phyloP scores from a whole-genome alignment of 1,140 invertebrate species.

The Harlomillsia oculata region DNA sequence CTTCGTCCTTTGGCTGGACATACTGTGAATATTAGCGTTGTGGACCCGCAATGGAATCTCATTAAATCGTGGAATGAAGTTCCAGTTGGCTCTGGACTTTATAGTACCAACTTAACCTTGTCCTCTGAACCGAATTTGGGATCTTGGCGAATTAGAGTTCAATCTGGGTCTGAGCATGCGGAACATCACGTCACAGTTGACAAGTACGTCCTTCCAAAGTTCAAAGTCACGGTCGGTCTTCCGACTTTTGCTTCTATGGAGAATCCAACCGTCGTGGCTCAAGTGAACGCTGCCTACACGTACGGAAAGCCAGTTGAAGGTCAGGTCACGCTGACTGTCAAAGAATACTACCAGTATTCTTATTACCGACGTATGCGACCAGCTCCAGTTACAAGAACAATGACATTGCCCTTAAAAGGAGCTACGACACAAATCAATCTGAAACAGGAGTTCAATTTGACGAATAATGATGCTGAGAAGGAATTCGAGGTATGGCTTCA shows the following conservation, averaged over 20 bases:
- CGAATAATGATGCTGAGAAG: background rate
- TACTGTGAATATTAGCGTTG: conserved; percentile 46
- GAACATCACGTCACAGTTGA: conserved; percentile 41
- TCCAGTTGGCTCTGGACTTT: conserved; percentile 62
- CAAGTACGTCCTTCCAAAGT: conserved; percentile 86
- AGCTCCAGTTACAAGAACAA: conserved; percentile 52
- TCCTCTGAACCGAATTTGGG: conserved; percentile 66
- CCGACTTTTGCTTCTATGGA: conserved; percentile 68
- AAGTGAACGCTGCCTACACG: conserved; percentile 3
- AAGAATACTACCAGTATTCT: background rate
- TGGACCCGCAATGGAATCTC: conserved; percentile 66
- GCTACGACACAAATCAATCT: conserved; percentile 57
- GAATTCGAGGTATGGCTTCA: conserved; percentile 34
- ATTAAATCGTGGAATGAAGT: conserved; percentile 69
- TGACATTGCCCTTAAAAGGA: conserved; percentile 59
- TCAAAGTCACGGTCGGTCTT: conserved; percentile 69
- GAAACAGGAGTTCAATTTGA: background rate
- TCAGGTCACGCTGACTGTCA: background rate
- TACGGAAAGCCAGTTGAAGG: conserved; percentile 3
- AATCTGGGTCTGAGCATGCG: background rate
- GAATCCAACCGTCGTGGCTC: conserved; percentile 61
- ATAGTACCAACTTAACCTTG: conserved; percentile 63
- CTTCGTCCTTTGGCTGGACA: conserved; percentile 55
- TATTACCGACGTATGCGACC: background rate
- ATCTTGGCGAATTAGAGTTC: conserved; percentile 8